Evolutionary conservation across 2,113 vertebrate genomes (phyloP).

Genomic region (Myiopsitta monachus): DNA sequence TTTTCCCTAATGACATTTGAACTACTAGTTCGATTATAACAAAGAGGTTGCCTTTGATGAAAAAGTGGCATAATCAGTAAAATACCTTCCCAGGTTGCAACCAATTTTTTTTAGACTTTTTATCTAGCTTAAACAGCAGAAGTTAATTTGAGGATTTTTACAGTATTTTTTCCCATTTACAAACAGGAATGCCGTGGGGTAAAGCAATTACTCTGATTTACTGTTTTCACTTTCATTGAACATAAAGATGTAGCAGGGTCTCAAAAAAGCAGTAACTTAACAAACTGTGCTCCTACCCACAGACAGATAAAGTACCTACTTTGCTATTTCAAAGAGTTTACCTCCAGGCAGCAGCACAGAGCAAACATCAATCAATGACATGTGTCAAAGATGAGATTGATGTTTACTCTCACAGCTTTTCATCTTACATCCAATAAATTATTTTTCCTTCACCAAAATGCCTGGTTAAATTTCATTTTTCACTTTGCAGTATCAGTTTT

Average conservation of each 20-base stretch:
- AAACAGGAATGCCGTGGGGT: conserved; percentile 70
- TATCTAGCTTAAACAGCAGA: conserved; percentile 60
- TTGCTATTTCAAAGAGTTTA: conserved; percentile 69
- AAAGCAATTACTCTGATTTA: conserved; percentile 81
- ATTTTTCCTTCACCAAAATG: conserved; percentile 72
- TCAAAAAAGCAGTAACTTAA: conserved; percentile 71
- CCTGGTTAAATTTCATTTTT: conserved; percentile 76
- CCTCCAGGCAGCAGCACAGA: conserved; percentile 58
- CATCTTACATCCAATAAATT: conserved; percentile 71
- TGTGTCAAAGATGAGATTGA: conserved; percentile 63
- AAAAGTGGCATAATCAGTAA: conserved; percentile 61
- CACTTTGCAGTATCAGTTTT: conserved; percentile 68
- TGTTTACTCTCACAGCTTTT: conserved; percentile 70
- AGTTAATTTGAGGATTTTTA: conserved; percentile 75
- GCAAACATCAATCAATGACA: conserved; percentile 71
- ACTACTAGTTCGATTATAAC: neutral
- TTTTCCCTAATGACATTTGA: conserved; percentile 50
- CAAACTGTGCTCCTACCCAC: conserved; percentile 64
- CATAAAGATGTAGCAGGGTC: conserved; percentile 70
- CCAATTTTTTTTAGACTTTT: conserved; percentile 43
- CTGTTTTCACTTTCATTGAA: conserved; percentile 74
- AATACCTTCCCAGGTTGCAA: conserved; percentile 36
- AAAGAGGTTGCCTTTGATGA: conserved; percentile 41
- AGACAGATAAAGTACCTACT: conserved; percentile 75
- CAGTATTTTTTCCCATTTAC: conserved; percentile 70